phyloP scores from a whole-genome alignment of 2,888 invertebrate species.

The Gortyna flavago region DNA sequence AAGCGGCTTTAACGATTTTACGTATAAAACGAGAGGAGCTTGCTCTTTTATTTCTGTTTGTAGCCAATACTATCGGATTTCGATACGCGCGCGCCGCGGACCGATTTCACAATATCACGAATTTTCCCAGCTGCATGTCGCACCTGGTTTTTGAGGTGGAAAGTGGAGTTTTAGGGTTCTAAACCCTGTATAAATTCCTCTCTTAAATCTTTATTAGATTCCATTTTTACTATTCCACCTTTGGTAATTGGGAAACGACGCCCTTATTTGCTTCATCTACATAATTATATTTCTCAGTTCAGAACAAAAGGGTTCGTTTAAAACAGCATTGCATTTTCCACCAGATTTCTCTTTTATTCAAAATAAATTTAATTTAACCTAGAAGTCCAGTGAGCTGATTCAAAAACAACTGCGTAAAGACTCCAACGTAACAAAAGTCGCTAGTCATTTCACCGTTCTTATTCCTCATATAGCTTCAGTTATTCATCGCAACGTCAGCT shows the following conservation, averaged over 20 bases:
- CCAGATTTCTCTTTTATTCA: constrained; percentile 1
- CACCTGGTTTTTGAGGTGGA: constrained; percentile 67
- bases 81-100: constrained; percentile 63
- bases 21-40: constrained; percentile 65
- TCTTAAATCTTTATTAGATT: constrained; percentile 25
- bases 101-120: constrained; percentile 71
- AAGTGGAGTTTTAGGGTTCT: constrained; percentile 66
- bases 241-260: not conserved
- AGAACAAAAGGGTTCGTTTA: constrained; percentile 3
- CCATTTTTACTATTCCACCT: constrained; percentile 10
- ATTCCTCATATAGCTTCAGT: constrained; percentile 65
- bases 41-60: constrained; percentile 69
- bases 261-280: not conserved
- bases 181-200: constrained; percentile 17
- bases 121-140: constrained; percentile 63
- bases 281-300: not conserved
- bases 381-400: constrained; percentile 41
- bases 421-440: constrained; percentile 49
- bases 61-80: constrained; percentile 73
- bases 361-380: constrained; percentile 34
- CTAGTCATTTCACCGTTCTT: constrained; percentile 64
- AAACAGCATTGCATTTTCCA: constrained; percentile 11
- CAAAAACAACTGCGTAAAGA: constrained; percentile 46
- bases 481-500: constrained; percentile 71
- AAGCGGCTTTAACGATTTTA: constrained; percentile 67